Percentiles rank a stretch among this genome's conserved stretches.
phyloP scores from a whole-genome alignment of 2,113 vertebrate genomes.

The Pluvianellus socialis region DNA sequence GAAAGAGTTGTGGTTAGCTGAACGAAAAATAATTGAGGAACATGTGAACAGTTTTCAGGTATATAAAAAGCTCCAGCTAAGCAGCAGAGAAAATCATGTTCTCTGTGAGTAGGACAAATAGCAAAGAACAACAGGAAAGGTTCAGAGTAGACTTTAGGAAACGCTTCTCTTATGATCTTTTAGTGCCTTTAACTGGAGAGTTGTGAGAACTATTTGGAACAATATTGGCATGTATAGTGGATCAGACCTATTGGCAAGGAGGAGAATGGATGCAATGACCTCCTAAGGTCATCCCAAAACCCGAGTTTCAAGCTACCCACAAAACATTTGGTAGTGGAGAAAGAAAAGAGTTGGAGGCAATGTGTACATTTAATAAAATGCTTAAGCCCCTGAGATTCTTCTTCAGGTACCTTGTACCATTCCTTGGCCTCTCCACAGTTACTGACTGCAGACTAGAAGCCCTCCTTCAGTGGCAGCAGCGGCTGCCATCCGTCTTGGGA shows the following conservation, averaged over 20 bases:
- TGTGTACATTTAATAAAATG: not conserved
- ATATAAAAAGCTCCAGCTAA: not conserved
- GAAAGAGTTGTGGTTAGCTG: not conserved
- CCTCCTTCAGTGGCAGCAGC: not conserved
- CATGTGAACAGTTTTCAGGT: not conserved
- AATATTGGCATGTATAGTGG: fast-evolving
- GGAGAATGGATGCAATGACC: not conserved
- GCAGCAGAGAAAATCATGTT: not conserved
- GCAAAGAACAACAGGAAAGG: not conserved
- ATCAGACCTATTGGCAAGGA: not conserved
- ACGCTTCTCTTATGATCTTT: not conserved
- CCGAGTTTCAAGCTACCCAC: not conserved
- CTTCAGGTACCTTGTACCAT: not conserved
- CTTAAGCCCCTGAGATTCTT: not conserved
- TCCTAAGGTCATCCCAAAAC: not conserved
- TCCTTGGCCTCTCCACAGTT: not conserved
- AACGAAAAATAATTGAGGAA: not conserved
- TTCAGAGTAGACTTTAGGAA: not conserved
- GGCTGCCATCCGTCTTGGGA: not conserved
- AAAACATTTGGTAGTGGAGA: not conserved
- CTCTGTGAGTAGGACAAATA: not conserved
- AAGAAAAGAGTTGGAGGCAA: not conserved
- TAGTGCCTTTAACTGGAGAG: not conserved
- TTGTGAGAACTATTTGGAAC: not conserved
- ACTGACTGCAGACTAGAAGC: not conserved